Percentiles rank a stretch among this genome's conserved stretches.
Conservation (phyloP, 2,113 vertebrate genomes). For the Halcyon senegalensis region DNA sequence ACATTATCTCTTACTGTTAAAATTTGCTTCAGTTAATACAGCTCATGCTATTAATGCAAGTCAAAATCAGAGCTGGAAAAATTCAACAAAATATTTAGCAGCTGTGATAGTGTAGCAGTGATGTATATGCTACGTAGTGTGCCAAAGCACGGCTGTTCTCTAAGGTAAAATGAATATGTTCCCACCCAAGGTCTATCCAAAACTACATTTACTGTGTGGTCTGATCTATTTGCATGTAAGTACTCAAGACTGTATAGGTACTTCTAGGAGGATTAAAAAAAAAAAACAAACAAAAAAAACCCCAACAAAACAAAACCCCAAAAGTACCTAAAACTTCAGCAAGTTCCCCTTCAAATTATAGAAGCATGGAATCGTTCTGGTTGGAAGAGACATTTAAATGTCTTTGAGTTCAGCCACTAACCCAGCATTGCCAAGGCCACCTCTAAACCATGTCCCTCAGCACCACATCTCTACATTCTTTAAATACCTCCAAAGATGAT, state of each 20-base stretch:
- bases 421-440: background rate
- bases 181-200: background rate
- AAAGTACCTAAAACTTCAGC: background rate
- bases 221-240: background rate
- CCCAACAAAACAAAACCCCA: background rate
- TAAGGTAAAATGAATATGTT: background rate
- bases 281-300: background rate
- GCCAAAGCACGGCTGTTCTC: background rate
- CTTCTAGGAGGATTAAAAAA: background rate
- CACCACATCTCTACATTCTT: background rate
- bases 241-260: background rate
- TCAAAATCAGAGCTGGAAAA: background rate
- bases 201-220: background rate
- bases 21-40: background rate
- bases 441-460: background rate
- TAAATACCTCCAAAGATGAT: too few species aligned
- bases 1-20: background rate
- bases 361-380: background rate
- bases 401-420: background rate
- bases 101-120: background rate
- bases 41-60: background rate
- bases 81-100: background rate
- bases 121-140: fast-evolving
- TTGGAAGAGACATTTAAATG: background rate
- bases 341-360: background rate